Evolutionary conservation across 2,113 vertebrate genomes (phyloP).

Genomic region (Erythrolamprus reginae): DNA sequence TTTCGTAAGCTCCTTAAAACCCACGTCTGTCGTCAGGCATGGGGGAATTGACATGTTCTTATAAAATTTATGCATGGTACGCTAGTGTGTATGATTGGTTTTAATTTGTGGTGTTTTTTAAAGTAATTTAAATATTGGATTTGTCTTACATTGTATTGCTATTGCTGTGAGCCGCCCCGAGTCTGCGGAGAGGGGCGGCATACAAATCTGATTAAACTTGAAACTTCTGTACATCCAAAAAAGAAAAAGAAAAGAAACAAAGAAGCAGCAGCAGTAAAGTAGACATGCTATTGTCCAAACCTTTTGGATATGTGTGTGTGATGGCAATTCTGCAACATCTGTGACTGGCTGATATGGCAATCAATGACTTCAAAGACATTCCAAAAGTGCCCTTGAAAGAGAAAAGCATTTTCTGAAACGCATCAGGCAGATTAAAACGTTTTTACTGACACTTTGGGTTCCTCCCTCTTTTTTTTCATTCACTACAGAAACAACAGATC

Average conservation of each 20-base stretch:
- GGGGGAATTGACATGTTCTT: too few relatives aligned
- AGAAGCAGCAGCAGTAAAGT: neutral
- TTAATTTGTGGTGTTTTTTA: too few relatives aligned
- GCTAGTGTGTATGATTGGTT: too few relatives aligned
- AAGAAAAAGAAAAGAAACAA: neutral
- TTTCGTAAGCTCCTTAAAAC: too few relatives aligned
- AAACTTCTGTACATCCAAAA: neutral
- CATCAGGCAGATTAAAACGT: neutral
- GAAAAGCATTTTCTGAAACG: neutral
- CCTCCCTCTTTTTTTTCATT: neutral
- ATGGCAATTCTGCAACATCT: neutral
- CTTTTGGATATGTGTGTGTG: neutral
- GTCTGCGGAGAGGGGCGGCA: too few relatives aligned
- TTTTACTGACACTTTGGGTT: neutral
- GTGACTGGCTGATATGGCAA: neutral
- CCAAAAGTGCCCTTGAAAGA: neutral
- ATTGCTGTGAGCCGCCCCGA: too few relatives aligned
- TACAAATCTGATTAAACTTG: too few relatives aligned
- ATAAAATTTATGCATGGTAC: too few relatives aligned
- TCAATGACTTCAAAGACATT: neutral
- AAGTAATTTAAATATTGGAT: too few relatives aligned
- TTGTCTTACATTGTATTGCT: too few relatives aligned
- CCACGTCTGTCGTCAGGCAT: too few relatives aligned
- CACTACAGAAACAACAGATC: neutral
- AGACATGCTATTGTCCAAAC: neutral